Evolutionary conservation across 2,113 vertebrate genomes (phyloP), one percentile per base, ranked within the genome.

Genomic region (Brachypteracias leptosomus): DNA sequence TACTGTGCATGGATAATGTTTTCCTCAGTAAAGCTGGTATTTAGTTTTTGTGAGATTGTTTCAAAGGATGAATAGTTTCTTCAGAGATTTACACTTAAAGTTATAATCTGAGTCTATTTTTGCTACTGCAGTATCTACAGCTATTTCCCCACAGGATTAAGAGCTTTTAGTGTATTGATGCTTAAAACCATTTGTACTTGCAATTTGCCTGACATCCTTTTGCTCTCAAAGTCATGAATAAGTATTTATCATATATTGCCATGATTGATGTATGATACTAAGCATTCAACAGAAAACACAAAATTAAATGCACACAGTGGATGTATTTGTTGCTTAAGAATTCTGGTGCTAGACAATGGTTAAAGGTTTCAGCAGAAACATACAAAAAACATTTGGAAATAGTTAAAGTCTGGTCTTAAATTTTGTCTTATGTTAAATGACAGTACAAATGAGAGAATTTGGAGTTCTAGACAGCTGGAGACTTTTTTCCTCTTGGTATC

Each of bases 321-420:
- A 67, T 85, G n/a, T 63, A 25, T 86, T 80, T 83, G 52, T 86
- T 96, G 51, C 55, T 67, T 67, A 44, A 66, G 61, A 89, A 58
- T 59, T 63, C 42, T 82, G 31, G 47, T 92, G 61, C 57, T 87
- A 65, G 57, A 92, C 86, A 86, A 90, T 35, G 33, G 93, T 93
- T 92, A 89, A 94, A 91, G 44, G 28, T 85, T 97, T 92, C 81
- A 85, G 70, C 84, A 94, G 73, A 82, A 96, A 87, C 86, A 68
- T 78, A 79, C 49, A 86, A 42, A 79, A 86, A 90, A 28, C 95
- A 95, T 95, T 97, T 96, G 95, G 94, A 91, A 96, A 95, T 66
- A 89, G 80, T 95, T 96, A 76, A 81, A 74, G 70, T 76, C 70
- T 92, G 80, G 66, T 95, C 89, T 95, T 93, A 90, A 95, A 95